Evolutionary conservation across 2,797 vertebrate species (phyloP).

Genomic region (Gymnothorax javanicus): DNA sequence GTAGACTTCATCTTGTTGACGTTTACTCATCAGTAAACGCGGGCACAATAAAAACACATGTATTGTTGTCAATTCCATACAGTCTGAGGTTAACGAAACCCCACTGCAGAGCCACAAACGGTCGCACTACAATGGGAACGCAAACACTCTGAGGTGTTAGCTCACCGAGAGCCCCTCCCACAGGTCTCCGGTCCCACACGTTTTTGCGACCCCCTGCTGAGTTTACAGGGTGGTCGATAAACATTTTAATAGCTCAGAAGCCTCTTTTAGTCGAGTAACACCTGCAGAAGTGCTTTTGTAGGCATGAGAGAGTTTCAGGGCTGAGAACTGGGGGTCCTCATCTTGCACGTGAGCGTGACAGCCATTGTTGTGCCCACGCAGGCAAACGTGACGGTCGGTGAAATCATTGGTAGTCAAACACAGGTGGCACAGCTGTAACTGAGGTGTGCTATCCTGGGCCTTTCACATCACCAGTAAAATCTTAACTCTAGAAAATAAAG

Average conservation of each 20-base stretch:
- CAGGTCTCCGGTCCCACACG: constrained; percentile 8
- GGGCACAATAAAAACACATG: neutral
- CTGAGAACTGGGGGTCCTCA: neutral
- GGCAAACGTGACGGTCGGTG: neutral
- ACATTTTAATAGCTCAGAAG: constrained; percentile 33
- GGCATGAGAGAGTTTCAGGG: neutral
- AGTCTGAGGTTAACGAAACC: neutral
- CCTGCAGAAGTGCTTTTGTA: constrained; percentile 15
- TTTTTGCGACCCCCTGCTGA: neutral
- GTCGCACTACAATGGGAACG: constrained; percentile 11
- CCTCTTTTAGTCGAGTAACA: constrained; percentile 56
- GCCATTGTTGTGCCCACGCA: neutral
- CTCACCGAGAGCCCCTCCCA: constrained; percentile 44
- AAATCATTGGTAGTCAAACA: neutral
- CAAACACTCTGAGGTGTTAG: constrained; percentile 42
- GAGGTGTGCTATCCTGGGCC: neutral
- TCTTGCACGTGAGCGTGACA: constrained; percentile 4
- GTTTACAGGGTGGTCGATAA: constrained; percentile 53
- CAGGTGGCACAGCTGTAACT: neutral
- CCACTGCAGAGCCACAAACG: neutral
- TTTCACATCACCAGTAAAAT: neutral
- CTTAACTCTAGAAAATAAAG: no score
- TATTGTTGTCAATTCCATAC: neutral
- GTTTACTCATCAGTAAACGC: neutral
- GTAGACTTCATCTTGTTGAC: neutral